Percentiles rank a stretch among this genome's conserved stretches.
Conservation (phyloP, 2,888 invertebrate genomes). For the Aphidius colemani region DNA sequence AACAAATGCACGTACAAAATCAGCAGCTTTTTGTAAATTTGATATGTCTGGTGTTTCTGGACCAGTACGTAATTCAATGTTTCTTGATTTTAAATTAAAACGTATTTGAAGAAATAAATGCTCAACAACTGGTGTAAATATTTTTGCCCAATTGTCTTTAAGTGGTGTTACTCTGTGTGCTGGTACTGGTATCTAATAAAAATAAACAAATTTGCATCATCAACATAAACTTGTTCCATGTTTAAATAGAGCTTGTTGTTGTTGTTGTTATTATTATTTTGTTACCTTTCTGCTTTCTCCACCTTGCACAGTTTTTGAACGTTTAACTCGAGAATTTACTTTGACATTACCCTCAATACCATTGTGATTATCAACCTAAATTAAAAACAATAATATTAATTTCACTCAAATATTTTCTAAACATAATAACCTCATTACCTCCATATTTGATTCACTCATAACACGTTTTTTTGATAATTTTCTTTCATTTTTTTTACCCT, state of each 20-base stretch:
- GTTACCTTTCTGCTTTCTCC: conserved; percentile 50
- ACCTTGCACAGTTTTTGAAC: conserved; percentile 43
- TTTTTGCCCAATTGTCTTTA: conserved; percentile 96
- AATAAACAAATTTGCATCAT: too few species aligned
- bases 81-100: conserved; percentile 88
- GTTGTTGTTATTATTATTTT: too few species aligned
- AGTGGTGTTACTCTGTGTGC: conserved; percentile 91
- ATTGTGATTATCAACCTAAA: conserved; percentile 68
- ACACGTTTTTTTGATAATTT: too few species aligned
- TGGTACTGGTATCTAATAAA: conserved; percentile 75
- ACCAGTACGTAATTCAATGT: conserved; percentile 81
- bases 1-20: conserved; percentile 96
- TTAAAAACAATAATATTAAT: not conserved
- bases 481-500: too few species aligned
- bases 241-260: too few species aligned
- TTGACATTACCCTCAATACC: conserved; percentile 65
- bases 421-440: too few species aligned
- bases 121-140: conserved; percentile 95
- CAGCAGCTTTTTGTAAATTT: conserved; percentile 95
- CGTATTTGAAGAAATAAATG: conserved; percentile 91
- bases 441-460: too few species aligned
- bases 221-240: too few species aligned
- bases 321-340: conserved; percentile 55
- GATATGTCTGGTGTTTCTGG: conserved; percentile 81
- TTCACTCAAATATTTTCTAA: too few species aligned